Conservation (phyloP, 1,140 invertebrate species). For the Drosophila novamexicana region DNA sequence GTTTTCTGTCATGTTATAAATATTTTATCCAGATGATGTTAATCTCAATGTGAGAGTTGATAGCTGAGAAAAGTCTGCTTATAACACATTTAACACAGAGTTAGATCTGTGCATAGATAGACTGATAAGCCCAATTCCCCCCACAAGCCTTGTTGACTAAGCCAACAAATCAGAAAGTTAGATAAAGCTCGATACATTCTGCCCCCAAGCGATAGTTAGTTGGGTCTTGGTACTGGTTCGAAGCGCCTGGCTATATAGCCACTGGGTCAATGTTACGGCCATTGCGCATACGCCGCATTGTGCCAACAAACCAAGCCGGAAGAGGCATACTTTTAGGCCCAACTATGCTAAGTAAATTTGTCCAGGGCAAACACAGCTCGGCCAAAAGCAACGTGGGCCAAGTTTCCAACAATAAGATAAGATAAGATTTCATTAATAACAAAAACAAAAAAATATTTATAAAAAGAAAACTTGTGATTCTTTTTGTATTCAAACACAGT, state of each 20-base stretch:
- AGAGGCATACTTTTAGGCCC: constrained; percentile 75
- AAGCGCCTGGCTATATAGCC: constrained; percentile 1
- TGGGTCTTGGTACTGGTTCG: not conserved
- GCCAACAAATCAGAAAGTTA: not conserved
- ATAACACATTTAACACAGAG: not conserved
- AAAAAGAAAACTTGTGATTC: constrained; percentile 15
- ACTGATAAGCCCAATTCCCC: not conserved
- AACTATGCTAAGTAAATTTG: constrained; percentile 58
- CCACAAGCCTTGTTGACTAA: not conserved
- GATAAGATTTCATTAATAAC: constrained; percentile 55
- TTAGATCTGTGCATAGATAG: not conserved
- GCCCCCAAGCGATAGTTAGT: not conserved
- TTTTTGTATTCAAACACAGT: constrained; percentile 27
- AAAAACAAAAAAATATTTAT: constrained; percentile 20
- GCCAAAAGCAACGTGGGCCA: constrained; percentile 18
- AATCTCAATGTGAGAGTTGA: not conserved
- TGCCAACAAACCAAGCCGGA: constrained; percentile 37
- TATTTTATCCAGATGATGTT: not conserved
- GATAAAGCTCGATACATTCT: not conserved
- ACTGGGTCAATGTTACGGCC: constrained; percentile 30
- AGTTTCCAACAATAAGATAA: constrained; percentile 46
- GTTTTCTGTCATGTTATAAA: not conserved
- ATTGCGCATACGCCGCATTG: constrained; percentile 43
- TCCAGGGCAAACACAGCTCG: constrained; percentile 32
- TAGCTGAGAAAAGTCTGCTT: not conserved